Percentiles rank a stretch among this genome's conserved stretches.
Evolutionary conservation across 2,797 vertebrate genomes (phyloP).

Genomic region (Toxotes lorentzi): DNA sequence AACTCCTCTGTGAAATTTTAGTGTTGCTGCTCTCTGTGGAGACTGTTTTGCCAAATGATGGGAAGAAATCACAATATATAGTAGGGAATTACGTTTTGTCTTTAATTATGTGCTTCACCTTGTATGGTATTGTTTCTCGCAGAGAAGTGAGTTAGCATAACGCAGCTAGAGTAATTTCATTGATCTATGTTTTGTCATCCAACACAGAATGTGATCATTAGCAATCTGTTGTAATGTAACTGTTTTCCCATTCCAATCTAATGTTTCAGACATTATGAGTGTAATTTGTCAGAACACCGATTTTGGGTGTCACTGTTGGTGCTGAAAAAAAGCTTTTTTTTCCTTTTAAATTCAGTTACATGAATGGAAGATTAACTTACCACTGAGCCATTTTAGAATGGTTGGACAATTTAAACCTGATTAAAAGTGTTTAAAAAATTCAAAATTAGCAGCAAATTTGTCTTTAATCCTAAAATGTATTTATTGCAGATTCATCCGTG

Average conservation of each 20-base stretch:
- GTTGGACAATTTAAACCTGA: background rate
- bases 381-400: background rate
- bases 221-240: slow-evolving; percentile 56
- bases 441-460: background rate
- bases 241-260: slow-evolving; percentile 39
- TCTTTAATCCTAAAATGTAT: background rate
- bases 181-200: slow-evolving; percentile 54
- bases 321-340: background rate
- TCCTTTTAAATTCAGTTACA: background rate
- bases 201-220: slow-evolving; percentile 58
- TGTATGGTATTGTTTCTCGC: slow-evolving; percentile 33
- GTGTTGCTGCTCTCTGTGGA: slow-evolving; percentile 3
- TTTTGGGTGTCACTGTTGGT: slow-evolving; percentile 25
- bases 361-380: slow-evolving; percentile 21
- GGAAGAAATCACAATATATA: slow-evolving; percentile 42
- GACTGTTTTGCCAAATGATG: slow-evolving; percentile 43
- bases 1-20: slow-evolving; percentile 59
- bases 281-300: slow-evolving; percentile 23
- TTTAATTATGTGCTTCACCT: slow-evolving; percentile 51
- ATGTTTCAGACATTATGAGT: slow-evolving; percentile 41
- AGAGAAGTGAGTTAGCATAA: slow-evolving; percentile 36
- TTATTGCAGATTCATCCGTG: slow-evolving; percentile 1
- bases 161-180: slow-evolving; percentile 48
- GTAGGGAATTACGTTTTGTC: slow-evolving; percentile 2
- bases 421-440: slow-evolving; percentile 1